These are phyloP conservation scores for Sinhomidia bicolor DNA, from an alignment of 2,888 invertebrate genomes.

Conservation along the genomic window DNA sequence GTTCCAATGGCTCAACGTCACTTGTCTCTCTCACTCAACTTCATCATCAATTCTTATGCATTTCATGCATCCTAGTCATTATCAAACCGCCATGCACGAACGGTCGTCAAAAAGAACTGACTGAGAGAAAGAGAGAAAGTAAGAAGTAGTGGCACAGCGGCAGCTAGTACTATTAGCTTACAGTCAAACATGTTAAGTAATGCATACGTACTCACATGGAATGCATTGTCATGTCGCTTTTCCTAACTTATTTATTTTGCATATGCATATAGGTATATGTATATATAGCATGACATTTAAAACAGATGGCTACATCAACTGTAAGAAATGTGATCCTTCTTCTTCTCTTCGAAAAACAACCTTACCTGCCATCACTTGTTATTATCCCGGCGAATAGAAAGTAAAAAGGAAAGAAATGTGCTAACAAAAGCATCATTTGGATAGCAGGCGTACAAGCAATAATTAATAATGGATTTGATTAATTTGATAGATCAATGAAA, in stretches of 20 bases:
- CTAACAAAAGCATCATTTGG: too few species aligned
- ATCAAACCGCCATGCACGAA: conserved; percentile 28
- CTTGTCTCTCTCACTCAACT: background rate
- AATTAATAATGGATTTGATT: conserved; percentile 36
- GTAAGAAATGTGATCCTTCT: background rate
- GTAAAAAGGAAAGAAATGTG: too few species aligned
- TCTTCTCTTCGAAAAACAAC: background rate
- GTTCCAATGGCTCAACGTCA: background rate
- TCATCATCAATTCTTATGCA: conserved; percentile 23
- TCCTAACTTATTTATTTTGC: too few species aligned
- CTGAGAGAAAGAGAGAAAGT: too few species aligned
- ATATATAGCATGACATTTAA: too few species aligned
- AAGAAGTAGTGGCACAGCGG: background rate
- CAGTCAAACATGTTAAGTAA: too few species aligned
- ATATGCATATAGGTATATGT: too few species aligned
- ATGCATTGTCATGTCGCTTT: too few species aligned
- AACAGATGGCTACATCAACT: too few species aligned
- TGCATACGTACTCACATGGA: too few species aligned
- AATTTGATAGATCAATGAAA: conserved; percentile 43
- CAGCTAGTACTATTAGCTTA: too few species aligned
- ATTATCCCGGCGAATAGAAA: too few species aligned
- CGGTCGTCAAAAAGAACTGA: background rate
- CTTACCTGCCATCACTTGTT: background rate
- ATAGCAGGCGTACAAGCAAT: background rate
- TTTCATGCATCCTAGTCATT: conserved; percentile 32